Base-by-base conservation (phyloP, 2,797 vertebrate species). In the Cheirogaleus major region DNA sequence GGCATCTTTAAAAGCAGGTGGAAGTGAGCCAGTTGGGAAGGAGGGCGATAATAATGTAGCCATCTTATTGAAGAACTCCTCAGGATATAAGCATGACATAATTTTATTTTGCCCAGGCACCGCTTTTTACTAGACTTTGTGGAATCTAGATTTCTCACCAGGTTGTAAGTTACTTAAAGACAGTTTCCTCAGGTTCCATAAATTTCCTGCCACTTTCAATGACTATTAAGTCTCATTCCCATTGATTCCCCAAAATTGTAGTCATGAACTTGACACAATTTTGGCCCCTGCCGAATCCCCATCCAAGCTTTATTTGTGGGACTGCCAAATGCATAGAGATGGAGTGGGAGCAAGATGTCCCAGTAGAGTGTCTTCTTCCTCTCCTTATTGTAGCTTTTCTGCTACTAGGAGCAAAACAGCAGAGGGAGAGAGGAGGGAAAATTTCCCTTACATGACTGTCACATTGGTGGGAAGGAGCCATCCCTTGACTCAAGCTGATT, bases 161-260 rank as follows among this genome's bases (percentile, higher is more conserved):
- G 72, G 41, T 43, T 18, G 2, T 4, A 17, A 22, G 79, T 81
- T 25, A 72, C 43, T 83, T 88, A 59, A 18, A 11, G 72, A 76
- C 11, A 79, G 23, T 5, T 67, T 89, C 32, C 22, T 91, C 55
- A 50, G n/a, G 55, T 72, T 92, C 23, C 30, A 65, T 65, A 43
- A 18, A 78, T 43, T 61, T 72, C 75, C 8, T 67, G 4, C 15
- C 32, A 78, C 23, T 59, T 97, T 61, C 65, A 73, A 14, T 50
- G 72, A 41, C 63, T 83, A 25, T 45, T 78, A 27, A 76, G 45
- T 52, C 8, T 72, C 5, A 32, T 12, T 87, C 25, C 25, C 43
- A 45, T 22, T 96, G 38, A 82, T 76, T 81, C 79, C 78, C 8
- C 17, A 38, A 82, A 82, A 52, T 12, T 90, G 78, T 18, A 45